Evolutionary conservation across 2,797 vertebrate species (phyloP).

Genomic region (Florisuga fusca): DNA sequence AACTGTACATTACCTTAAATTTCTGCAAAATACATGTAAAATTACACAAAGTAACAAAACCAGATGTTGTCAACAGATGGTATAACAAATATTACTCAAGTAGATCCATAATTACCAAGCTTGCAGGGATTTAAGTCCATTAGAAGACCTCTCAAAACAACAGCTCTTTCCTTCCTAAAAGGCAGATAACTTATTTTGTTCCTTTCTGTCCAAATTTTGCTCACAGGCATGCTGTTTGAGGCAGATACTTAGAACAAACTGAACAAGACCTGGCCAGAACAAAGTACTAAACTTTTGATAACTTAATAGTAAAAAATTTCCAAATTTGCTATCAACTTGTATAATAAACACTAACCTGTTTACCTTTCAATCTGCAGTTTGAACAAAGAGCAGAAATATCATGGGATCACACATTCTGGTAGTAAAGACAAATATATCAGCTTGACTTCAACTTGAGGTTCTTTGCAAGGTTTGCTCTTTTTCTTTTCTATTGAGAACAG

Average conservation of each 20-base stretch:
- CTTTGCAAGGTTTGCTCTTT: background rate
- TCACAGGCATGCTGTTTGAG: background rate
- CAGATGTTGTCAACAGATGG: background rate
- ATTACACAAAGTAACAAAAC: background rate
- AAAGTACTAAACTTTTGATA: background rate
- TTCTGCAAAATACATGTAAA: background rate
- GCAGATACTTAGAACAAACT: background rate
- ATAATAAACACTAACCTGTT: background rate
- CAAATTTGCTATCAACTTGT: background rate
- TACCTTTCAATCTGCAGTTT: background rate
- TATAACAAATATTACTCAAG: background rate
- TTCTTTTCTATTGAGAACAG: background rate
- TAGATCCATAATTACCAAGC: background rate
- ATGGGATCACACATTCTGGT: background rate
- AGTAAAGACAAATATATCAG: background rate
- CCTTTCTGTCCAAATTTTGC: background rate
- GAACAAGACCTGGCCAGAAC: background rate
- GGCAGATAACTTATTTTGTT: background rate
- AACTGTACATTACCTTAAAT: background rate
- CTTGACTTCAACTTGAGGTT: fast-evolving
- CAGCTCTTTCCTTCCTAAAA: background rate
- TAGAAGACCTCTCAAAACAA: background rate
- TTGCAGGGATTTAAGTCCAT: background rate
- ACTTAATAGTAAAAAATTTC: background rate
- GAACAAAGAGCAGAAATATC: background rate